Base-by-base conservation (phyloP, 2,113 vertebrate genomes). In the Gallinago undulata region DNA sequence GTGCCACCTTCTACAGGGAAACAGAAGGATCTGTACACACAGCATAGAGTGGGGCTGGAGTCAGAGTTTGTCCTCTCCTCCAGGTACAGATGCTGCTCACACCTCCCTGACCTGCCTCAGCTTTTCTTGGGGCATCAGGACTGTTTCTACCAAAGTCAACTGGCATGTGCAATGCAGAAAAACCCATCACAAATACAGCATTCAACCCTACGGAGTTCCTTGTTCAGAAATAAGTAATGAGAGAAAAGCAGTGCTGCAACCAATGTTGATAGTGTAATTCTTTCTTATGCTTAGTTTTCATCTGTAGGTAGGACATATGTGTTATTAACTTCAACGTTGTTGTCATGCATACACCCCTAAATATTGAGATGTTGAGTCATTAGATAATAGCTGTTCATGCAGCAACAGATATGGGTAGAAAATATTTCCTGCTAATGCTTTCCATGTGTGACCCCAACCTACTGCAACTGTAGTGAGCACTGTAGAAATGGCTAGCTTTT, bases 241-340 rank as follows among this genome's bases (percentile, higher is more conserved):
- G 23, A 91, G 51, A 81, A 76, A 74, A 77, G 33, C 28, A 1
- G 0, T 3, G 35, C 51, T 74, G 69, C 41, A 50, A 15, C 30
- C 6, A 27, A 30, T 0, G 3, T 19, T 0, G 0, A 39, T 2
- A 14, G 21, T 19, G 8, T 35, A 39, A 48, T 60, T 66, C 56
- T 70, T 56, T 70, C 15, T 5, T 30, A 2, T 45, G 10, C 11
- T 51, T 48, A 66, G 10, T 28, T 53, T 70, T 70, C 50, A 57
- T 48, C 17, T 31, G 25, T 56, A 47, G 50, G 27, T 45, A 77
- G 12, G 45, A 30, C 18, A 76, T 7, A 10, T 33, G 33, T 5
- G 0, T 57, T 53, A 28, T n/a, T 48, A 39, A 66, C 57, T 93
- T 89, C 41, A 45, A 66, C 14, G 84, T 78, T 27, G 5, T 33